phyloP scores from a whole-genome alignment of 2,113 vertebrate species.

The Corynorhinus townsendii region DNA sequence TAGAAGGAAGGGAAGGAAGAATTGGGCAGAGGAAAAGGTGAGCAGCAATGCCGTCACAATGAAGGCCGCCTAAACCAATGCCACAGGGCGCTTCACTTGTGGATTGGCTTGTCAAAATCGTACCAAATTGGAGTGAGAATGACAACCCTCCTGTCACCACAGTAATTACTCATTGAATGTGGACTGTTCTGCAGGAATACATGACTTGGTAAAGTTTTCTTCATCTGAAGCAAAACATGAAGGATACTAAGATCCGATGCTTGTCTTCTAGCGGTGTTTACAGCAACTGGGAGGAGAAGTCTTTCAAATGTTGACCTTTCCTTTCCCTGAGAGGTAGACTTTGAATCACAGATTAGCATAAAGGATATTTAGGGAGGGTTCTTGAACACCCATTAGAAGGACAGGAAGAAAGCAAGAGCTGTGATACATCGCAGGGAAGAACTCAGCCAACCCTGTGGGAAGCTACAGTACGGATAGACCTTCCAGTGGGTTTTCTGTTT shows the following conservation, averaged over 20 bases:
- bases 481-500: neutral
- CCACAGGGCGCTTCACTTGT: accelerated
- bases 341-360: neutral
- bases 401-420: neutral
- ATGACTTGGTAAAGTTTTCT: neutral
- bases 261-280: neutral
- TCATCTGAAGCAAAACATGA: neutral
- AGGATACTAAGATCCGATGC: neutral
- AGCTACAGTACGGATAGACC: neutral
- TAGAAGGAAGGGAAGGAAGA: neutral
- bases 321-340: neutral
- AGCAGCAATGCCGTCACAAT: no score
- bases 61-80: neutral
- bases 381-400: neutral
- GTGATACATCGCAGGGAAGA: neutral
- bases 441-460: neutral
- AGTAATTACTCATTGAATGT: neutral
- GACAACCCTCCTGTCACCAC: neutral
- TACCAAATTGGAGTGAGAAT: neutral
- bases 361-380: neutral
- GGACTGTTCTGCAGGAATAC: neutral
- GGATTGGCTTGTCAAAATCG: neutral
- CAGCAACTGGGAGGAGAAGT: neutral
- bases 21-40: neutral
- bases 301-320: neutral